Conservation (phyloP, 2,113 vertebrate species). For the Thamnophis sirtalis region DNA sequence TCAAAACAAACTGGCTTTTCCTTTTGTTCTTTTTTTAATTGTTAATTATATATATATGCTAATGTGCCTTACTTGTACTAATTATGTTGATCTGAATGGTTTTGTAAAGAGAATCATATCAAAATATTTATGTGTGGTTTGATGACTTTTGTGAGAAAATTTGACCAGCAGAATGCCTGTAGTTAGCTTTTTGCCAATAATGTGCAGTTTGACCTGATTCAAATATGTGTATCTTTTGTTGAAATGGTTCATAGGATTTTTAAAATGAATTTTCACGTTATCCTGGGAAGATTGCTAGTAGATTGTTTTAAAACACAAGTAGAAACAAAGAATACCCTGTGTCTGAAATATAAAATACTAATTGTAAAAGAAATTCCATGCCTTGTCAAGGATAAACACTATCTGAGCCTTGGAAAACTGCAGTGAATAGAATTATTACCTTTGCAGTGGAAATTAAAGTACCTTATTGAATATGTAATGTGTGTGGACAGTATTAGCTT, state of each 20-base stretch:
- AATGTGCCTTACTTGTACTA: conserved; percentile 76
- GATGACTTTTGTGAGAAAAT: conserved; percentile 69
- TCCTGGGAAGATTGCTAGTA: conserved; percentile 56
- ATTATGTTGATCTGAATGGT: conserved; percentile 70
- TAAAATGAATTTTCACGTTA: conserved; percentile 59
- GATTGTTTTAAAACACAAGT: not conserved
- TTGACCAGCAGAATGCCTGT: conserved; percentile 72
- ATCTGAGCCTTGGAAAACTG: conserved; percentile 67
- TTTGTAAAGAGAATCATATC: conserved; percentile 72
- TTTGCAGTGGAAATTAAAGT: conserved; percentile 47
- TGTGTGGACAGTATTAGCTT: conserved; percentile 60
- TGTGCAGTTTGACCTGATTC: conserved; percentile 67
- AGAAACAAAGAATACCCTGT: conserved; percentile 19
- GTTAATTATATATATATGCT: conserved; percentile 68
- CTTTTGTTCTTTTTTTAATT: conserved; percentile 61
- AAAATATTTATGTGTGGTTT: conserved; percentile 73
- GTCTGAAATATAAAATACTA: conserved; percentile 66
- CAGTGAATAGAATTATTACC: conserved; percentile 53
- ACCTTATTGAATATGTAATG: conserved; percentile 39
- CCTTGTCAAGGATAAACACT: conserved; percentile 43
- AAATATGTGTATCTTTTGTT: conserved; percentile 68
- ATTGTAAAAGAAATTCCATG: conserved; percentile 46
- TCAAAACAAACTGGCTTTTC: conserved; percentile 57
- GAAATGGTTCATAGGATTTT: conserved; percentile 67
- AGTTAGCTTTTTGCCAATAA: conserved; percentile 69